These are phyloP conservation scores for Pseudomyrmex gracilis DNA, from an alignment of 1,140 invertebrate genomes.

Conservation along the genomic window DNA sequence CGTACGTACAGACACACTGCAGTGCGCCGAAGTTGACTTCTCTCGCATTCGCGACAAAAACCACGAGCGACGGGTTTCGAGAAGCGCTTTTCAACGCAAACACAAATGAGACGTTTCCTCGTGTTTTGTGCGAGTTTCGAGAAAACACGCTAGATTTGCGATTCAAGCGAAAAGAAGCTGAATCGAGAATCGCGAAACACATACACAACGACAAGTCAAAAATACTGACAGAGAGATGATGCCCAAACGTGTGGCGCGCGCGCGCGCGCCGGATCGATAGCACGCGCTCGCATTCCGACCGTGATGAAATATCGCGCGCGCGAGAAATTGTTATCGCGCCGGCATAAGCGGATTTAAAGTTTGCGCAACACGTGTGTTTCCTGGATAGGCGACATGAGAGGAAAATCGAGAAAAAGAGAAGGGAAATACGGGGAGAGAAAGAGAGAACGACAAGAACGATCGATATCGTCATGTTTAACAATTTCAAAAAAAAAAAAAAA, in stretches of 20 bases:
- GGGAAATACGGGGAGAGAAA: neutral
- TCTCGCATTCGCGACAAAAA: neutral
- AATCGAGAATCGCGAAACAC: neutral
- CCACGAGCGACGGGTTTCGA: neutral
- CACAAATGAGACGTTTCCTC: slow-evolving; percentile 9
- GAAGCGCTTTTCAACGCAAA: slow-evolving; percentile 9
- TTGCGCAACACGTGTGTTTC: slow-evolving; percentile 64
- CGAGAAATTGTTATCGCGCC: slow-evolving; percentile 47
- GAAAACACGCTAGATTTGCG: neutral
- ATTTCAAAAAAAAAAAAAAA: slow-evolving; percentile 47
- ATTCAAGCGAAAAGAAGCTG: neutral
- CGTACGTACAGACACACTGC: no score
- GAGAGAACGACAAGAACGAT: slow-evolving; percentile 4
- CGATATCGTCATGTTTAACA: slow-evolving; percentile 33
- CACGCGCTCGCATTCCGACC: slow-evolving; percentile 61
- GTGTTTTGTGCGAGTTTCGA: neutral
- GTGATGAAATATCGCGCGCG: slow-evolving; percentile 58
- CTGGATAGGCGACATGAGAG: slow-evolving; percentile 67
- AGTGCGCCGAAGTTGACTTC: slow-evolving; percentile 22
- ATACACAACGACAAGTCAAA: neutral
- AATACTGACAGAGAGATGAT: neutral
- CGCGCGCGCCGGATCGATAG: slow-evolving; percentile 66
- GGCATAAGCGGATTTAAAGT: slow-evolving; percentile 62
- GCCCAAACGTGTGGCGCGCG: neutral
- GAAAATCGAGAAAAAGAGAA: slow-evolving; percentile 46